These are phyloP conservation scores for Coregonus suidteri DNA, from an alignment of 2,797 vertebrate species.

Conservation along the genomic window DNA sequence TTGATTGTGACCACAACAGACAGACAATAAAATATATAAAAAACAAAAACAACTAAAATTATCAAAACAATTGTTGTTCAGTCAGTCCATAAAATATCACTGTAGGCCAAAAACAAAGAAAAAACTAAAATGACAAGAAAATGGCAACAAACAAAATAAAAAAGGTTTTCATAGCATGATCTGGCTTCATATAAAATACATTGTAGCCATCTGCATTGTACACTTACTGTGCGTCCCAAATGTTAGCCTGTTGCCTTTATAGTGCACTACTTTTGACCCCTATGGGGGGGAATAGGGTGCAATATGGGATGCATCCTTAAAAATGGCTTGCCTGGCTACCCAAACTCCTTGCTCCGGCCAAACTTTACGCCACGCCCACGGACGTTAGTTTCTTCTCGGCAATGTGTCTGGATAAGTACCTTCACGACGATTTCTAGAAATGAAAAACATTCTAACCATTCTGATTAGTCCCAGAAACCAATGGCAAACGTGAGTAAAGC, in stretches of 20 bases:
- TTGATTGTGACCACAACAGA: neutral
- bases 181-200: neutral
- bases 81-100: slow-evolving; percentile 23
- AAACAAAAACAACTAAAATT: slow-evolving; percentile 11
- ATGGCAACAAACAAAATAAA: neutral
- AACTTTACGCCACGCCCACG: no score
- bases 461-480: no score
- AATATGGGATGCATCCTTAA: neutral
- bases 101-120: neutral
- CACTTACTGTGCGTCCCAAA: neutral
- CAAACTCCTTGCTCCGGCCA: no score
- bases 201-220: no score
- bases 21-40: neutral
- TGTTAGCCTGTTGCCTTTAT: neutral
- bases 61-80: slow-evolving; percentile 2
- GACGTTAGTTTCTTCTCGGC: no score
- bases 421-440: no score
- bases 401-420: no score
- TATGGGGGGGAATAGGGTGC: neutral
- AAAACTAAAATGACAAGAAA: neutral
- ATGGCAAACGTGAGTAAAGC: no score
- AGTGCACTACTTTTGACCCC: neutral
- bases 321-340: no score
- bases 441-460: no score
- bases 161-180: slow-evolving; percentile 5